Conservation (phyloP, 2,888 invertebrate species). For the Aplocera efformata region DNA sequence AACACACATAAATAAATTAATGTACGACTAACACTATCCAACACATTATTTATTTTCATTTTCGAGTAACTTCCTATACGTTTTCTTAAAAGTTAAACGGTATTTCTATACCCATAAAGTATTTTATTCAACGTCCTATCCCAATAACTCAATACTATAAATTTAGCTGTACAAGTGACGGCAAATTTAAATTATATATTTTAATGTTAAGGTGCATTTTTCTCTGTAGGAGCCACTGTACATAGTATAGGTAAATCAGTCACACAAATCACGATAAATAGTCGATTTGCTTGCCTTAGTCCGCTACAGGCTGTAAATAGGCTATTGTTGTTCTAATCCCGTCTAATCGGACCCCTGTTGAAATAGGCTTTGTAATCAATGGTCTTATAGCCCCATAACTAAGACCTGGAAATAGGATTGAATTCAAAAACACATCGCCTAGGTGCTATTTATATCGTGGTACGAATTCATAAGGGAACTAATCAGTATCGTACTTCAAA, state of each 20-base stretch:
- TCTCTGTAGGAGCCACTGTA: constrained; percentile 1
- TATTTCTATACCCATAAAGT: no score
- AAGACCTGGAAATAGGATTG: no score
- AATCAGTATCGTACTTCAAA: no score
- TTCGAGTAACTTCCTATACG: constrained; percentile 1
- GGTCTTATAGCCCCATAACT: not conserved
- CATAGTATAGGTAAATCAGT: constrained; percentile 13
- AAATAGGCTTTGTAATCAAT: constrained; percentile 13
- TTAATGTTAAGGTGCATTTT: not conserved
- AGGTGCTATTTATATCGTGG: no score
- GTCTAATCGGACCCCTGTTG: constrained; percentile 52
- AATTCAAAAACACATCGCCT: no score
- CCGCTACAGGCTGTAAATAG: constrained; percentile 52
- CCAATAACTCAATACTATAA: no score
- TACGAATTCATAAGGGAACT: no score
- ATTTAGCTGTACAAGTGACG: no score
- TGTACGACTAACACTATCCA: constrained; percentile 15
- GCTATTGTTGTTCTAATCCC: constrained; percentile 68
- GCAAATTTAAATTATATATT: not conserved
- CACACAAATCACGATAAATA: constrained; percentile 42
- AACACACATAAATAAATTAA: constrained; percentile 19
- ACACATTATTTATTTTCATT: constrained; percentile 13
- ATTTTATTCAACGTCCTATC: no score
- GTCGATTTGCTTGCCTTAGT: constrained; percentile 57
- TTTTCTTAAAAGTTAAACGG: no score